Evolutionary conservation across 1,140 invertebrate genomes (phyloP).

Genomic region (Hormaphis cornu): DNA sequence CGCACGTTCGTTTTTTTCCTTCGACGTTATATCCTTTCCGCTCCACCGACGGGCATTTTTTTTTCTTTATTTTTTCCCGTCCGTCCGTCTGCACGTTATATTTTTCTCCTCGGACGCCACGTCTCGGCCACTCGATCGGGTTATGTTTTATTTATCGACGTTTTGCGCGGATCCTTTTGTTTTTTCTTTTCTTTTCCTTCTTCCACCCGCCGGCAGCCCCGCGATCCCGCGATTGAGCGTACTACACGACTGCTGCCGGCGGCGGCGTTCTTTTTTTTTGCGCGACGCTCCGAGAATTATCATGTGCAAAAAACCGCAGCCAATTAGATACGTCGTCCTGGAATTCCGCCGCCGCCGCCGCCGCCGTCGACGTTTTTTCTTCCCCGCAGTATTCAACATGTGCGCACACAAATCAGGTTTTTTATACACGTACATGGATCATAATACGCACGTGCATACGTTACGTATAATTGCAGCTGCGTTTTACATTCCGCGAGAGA

Average conservation of each 20-base stretch:
- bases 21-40: not conserved
- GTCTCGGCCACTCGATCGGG: conserved; percentile 17
- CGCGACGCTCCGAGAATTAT: conserved; percentile 12
- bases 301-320: conserved; percentile 28
- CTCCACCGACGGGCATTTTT: not conserved
- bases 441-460: too few relatives aligned
- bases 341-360: conserved; percentile 1
- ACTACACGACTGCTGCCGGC: not conserved
- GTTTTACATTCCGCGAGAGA: too few relatives aligned
- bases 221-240: not conserved
- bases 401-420: not conserved
- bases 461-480: too few relatives aligned
- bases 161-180: conserved; percentile 18
- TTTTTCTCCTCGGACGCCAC: conserved; percentile 24
- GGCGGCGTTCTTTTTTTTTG: not conserved
- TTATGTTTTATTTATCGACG: conserved; percentile 33
- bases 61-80: conserved; percentile 25
- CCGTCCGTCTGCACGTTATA: conserved; percentile 5
- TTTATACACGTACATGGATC: not conserved
- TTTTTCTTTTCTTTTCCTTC: not conserved
- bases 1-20: not conserved
- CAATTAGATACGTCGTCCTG: conserved; percentile 20
- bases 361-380: not conserved
- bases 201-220: not conserved
- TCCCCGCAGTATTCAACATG: not conserved